These are phyloP conservation scores for Dusona sp. DNA, from an alignment of 2,888 invertebrate genomes.

Conservation along the genomic window DNA sequence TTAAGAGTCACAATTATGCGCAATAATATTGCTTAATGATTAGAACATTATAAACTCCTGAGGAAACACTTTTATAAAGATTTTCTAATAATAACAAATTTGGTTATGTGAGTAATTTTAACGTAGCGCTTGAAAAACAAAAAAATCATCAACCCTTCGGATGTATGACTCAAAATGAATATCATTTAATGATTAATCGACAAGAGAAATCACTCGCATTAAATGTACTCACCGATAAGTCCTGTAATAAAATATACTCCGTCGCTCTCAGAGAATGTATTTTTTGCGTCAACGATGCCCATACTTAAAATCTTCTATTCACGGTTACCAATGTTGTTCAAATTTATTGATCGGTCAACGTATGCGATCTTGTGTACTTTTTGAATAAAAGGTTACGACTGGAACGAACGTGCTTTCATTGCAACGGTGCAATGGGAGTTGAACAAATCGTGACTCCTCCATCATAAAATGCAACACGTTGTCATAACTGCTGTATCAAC, in stretches of 20 bases:
- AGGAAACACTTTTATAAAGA: neutral
- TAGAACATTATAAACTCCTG: neutral
- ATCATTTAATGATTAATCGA: neutral
- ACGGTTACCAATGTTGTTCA: conserved; percentile 38
- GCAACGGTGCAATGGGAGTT: neutral
- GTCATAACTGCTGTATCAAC: conserved; percentile 42
- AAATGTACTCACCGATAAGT: conserved; percentile 63
- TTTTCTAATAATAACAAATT: neutral
- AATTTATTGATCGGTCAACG: conserved; percentile 48
- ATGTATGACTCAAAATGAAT: neutral
- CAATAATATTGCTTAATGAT: neutral
- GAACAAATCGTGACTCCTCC: neutral
- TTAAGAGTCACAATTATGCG: neutral
- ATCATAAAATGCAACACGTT: conserved; percentile 54
- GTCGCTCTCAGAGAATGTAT: conserved; percentile 65
- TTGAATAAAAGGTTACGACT: conserved; percentile 20
- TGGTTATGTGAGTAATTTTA: neutral
- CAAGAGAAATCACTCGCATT: neutral
- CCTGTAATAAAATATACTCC: conserved; percentile 66
- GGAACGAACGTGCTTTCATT: neutral
- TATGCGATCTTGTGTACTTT: conserved; percentile 23
- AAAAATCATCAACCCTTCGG: neutral
- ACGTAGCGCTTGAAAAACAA: neutral
- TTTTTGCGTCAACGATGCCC: conserved; percentile 50
- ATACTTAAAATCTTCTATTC: conserved; percentile 38